Evolutionary conservation across 2,888 invertebrate species (phyloP), one percentile per base, ranked within the genome.

Genomic region (Buathra laborator): DNA sequence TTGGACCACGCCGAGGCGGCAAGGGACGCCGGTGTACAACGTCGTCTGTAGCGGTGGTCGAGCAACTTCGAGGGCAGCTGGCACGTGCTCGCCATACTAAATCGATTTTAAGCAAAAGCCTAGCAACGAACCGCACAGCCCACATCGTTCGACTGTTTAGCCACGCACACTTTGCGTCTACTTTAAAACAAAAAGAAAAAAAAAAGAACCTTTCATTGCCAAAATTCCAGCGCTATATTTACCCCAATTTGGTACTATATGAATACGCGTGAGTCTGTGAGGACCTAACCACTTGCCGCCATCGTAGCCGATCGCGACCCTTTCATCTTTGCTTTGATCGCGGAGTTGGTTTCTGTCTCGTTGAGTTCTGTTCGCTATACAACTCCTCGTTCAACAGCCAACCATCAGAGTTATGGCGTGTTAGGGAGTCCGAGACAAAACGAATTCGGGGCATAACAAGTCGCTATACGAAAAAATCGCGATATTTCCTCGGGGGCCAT

Each of bases 51-150:
- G 72, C 62, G 9, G 16, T n/a, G 70, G 44, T 53, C 37, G 64
- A 53, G 70, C 48, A 76, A 81, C 75, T 81, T 81, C 29, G 76
- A 64, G 70, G 71, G 81, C 75, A 75, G 76, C 75, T 76, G 81
- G 81, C 81, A 81, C 81, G 81, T 81, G 81, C 70, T 81, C 70
- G 64, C 68, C 81, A 81, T 81, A 71, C 81, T 29, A 76, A 76
- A 81, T 81, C 81, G 81, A 81, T 81, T 76, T 76, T 70, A 81
- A 64, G 76, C 76, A 53, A 59, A 29, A 72, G 44, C 62, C 43
- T 64, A 53, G 51, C 37, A 59, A 62, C 81, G 53, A 70, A 64
- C 67, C 43, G 51, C 64, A 53, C 70, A 44, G 46, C 77, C 70
- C 24, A 48, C 59, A 59, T 51, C 70, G 62, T 64, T 59, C 62